phyloP scores from a whole-genome alignment of 2,113 vertebrate species.

The Falco punctatus region DNA sequence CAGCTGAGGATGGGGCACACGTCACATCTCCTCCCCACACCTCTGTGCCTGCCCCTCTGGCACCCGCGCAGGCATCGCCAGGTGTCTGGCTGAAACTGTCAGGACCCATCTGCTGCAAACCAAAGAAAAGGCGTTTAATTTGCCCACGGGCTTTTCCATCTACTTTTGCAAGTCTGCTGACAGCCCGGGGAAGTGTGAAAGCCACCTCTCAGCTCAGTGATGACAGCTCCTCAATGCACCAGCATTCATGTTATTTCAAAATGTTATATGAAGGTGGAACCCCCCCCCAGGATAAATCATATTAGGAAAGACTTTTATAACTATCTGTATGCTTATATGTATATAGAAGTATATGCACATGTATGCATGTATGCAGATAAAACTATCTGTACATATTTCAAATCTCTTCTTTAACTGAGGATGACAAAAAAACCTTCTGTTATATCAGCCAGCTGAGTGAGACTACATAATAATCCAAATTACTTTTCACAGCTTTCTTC shows the following conservation, averaged over 20 bases:
- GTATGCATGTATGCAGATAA: accelerated
- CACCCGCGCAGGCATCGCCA: not conserved
- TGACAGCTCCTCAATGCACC: not conserved
- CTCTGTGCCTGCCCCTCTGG: not conserved
- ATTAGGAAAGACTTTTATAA: not conserved
- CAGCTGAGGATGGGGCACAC: not conserved
- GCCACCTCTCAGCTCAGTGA: accelerated
- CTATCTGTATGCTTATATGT: not conserved
- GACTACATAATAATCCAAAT: not conserved
- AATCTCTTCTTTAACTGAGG: not conserved
- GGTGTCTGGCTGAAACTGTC: not conserved
- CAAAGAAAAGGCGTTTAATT: not conserved
- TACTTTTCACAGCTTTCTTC: not conserved
- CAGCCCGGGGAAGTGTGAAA: not conserved
- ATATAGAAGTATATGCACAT: not conserved
- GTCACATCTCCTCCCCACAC: not conserved
- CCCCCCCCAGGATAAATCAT: not conserved
- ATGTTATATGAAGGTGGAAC: not conserved
- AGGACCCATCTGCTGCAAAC: not conserved
- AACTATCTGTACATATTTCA: not conserved
- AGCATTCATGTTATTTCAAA: not conserved
- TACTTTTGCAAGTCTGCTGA: not conserved
- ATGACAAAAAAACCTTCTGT: not conserved
- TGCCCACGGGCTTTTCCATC: not conserved
- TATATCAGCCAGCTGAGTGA: not conserved